A percentile compares a stretch with the other conserved stretches of the same genome.
Conservation (phyloP, 2,888 invertebrate species). For the Chymomyza amoena region DNA sequence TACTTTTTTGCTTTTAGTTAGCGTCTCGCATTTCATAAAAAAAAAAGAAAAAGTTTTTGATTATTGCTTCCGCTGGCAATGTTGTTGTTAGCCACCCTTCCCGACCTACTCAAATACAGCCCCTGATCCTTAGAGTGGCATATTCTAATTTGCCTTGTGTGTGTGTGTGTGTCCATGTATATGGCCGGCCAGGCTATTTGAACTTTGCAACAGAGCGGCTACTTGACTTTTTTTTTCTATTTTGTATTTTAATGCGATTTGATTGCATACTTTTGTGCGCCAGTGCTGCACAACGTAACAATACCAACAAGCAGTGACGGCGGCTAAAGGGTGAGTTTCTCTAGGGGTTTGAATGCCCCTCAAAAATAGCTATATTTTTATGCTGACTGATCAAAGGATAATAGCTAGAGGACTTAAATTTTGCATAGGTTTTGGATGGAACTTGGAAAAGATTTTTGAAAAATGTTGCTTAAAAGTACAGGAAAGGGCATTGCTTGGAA, state of each 20-base stretch:
- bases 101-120: no score
- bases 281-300: neutral
- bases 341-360: no score
- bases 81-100: neutral
- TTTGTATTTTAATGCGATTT: conserved; percentile 56
- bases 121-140: neutral
- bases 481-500: no score
- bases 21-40: neutral
- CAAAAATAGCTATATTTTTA: no score
- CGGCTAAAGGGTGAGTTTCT: no score
- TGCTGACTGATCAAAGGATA: no score
- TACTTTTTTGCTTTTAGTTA: conserved; percentile 11
- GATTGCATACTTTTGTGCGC: conserved; percentile 59
- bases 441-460: no score
- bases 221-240: neutral
- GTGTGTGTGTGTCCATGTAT: neutral
- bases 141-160: neutral
- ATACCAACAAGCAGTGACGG: conserved; percentile 12
- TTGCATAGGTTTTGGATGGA: no score
- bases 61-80: neutral
- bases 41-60: neutral
- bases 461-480: no score
- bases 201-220: conserved; percentile 22
- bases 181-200: conserved; percentile 15
- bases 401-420: no score